Evolutionary conservation across 2,113 vertebrate species (phyloP).

Genomic region (Chaenocephalus aceratus): DNA sequence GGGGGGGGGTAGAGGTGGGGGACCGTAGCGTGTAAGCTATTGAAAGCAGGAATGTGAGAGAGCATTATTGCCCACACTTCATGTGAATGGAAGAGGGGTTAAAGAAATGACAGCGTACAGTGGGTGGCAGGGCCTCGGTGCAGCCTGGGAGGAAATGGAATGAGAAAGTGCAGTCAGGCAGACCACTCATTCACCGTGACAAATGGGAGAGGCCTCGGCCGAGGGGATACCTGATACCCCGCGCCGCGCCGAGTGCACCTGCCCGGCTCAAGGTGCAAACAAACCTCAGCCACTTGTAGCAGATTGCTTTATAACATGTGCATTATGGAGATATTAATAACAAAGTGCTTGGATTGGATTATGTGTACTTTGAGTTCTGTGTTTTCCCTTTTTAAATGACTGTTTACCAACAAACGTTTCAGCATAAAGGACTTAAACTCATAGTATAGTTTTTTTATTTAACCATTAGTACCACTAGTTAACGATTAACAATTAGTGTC

Average conservation of each 20-base stretch:
- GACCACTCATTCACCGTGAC: conserved; percentile 84
- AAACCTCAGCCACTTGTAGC: conserved; percentile 69
- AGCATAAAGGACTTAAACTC: not conserved
- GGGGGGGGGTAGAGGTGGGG: conserved; percentile 31
- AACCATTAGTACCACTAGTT: too few species aligned
- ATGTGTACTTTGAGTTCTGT: not conserved
- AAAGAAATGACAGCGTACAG: conserved; percentile 82
- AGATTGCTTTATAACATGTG: conserved; percentile 33
- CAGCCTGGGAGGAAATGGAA: conserved; percentile 82
- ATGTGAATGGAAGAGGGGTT: conserved; percentile 81
- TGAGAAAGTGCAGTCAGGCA: conserved; percentile 85
- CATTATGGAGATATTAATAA: conserved; percentile 3
- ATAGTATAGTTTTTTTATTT: too few species aligned
- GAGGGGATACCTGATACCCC: conserved; percentile 82
- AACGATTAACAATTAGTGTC: too few species aligned
- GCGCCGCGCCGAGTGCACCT: conserved; percentile 77
- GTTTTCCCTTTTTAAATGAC: not conserved
- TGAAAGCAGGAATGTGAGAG: conserved; percentile 81
- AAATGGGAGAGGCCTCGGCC: conserved; percentile 81
- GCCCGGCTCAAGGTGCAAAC: conserved; percentile 71
- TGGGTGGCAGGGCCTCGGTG: conserved; percentile 80
- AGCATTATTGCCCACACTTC: conserved; percentile 83
- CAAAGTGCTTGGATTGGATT: not conserved
- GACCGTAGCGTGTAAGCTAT: conserved; percentile 75
- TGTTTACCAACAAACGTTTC: not conserved